Evolutionary conservation across 1,140 invertebrate genomes (phyloP).

Genomic region (Orchestia grillus): DNA sequence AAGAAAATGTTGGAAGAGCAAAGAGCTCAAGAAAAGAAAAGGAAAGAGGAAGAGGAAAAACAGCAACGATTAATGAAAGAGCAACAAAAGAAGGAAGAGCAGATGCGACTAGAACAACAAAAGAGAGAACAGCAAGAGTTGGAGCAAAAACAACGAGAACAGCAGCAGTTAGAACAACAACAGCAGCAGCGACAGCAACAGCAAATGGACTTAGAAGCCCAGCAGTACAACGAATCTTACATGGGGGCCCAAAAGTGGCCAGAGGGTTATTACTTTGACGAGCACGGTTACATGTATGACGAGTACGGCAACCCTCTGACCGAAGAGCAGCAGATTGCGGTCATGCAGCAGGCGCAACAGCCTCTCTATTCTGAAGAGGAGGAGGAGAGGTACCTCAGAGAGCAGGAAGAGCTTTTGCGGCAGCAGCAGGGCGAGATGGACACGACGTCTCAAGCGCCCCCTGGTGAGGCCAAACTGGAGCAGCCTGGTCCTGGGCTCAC

Average conservation of each 20-base stretch:
- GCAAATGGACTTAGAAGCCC: slow-evolving; percentile 11
- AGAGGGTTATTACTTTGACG: slow-evolving; percentile 35
- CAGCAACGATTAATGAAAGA: slow-evolving; percentile 25
- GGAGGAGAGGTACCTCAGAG: slow-evolving; percentile 20
- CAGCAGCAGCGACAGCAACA: slow-evolving; percentile 52
- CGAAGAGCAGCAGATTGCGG: slow-evolving; percentile 12
- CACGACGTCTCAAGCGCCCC: neutral
- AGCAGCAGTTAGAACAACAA: neutral
- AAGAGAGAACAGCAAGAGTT: slow-evolving; percentile 35
- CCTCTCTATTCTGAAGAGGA: neutral
- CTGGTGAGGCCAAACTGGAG: neutral
- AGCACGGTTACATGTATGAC: slow-evolving; percentile 38
- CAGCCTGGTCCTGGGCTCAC: slow-evolving; percentile 57
- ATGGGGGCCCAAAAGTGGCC: neutral
- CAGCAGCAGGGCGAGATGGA: neutral
- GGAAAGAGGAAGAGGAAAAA: slow-evolving; percentile 30
- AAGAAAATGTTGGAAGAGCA: slow-evolving; percentile 22
- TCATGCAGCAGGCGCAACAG: slow-evolving; percentile 16
- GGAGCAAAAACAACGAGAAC: neutral
- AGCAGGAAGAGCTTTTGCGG: neutral
- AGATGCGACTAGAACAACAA: slow-evolving; percentile 4
- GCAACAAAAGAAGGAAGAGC: slow-evolving; percentile 24
- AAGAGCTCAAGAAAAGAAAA: slow-evolving; percentile 24
- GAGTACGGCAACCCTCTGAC: slow-evolving; percentile 40
- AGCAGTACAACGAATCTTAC: slow-evolving; percentile 19